Base-by-base conservation (phyloP, 2,113 vertebrate species). In the Spermophilus dauricus region DNA sequence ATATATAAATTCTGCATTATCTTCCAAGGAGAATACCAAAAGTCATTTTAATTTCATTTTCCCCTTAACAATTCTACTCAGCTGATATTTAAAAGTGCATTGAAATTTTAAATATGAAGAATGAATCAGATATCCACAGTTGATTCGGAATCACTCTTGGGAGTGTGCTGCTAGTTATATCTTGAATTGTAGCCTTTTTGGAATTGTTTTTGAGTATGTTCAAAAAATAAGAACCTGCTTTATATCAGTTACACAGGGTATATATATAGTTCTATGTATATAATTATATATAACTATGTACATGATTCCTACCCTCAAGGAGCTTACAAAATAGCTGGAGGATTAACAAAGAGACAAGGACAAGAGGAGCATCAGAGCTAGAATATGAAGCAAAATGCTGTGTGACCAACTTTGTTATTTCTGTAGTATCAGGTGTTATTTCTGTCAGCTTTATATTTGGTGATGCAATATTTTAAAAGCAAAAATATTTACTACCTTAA, bases 81-180 rank as follows among this genome's bases (percentile, higher is more conserved):
- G 12, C 82, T 80, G 12, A 14, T 48, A 67, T 58, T 17, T 45
- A 87, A 69, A 89, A 42, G 76, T 67, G 45, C 58, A 2, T 28
- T 83, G 26, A 69, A 2, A 70, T 97, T 95, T 96, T 94, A 95
- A 95, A 72, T 26, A 72, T 81, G 30, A 97, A 89, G 14, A 73
- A 84, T 53, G 67, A 75, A 76, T 39, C 14, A 45, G 7, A 48
- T 82, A 56, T 65, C 2, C 32, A 89, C 6, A 90, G 22, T 81
- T 72, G 0, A 80, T 45, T 4, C 9, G 78, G 3, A 75, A 8
- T 93, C 11, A 58, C 8, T 96, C 37, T 82, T 53, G 1, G 16
- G 39, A 67, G 17, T 70, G 18, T 4, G 14, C 37, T 61, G n/a
- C 1, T 95, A 77, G 78, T 69, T 78, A 2, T 86, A 9, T 63